A percentile compares a stretch with the other conserved stretches of the same genome.
phyloP scores from a whole-genome alignment of 2,797 vertebrate genomes.

The Melanotaenia trifasciata region DNA sequence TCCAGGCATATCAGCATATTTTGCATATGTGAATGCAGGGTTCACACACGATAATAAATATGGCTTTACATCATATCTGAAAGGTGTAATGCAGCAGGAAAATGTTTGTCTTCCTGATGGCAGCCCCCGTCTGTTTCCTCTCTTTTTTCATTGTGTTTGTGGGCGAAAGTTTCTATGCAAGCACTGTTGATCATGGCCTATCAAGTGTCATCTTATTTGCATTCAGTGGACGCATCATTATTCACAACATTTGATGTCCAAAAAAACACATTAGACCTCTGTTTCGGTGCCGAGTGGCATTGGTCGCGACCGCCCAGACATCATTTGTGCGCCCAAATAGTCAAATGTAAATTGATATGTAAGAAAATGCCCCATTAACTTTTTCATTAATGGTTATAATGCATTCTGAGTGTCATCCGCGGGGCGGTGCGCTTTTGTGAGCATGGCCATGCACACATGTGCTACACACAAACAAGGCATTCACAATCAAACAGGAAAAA shows the following conservation, averaged over 20 bases:
- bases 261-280: conserved; percentile 97
- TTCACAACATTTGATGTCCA: conserved; percentile 98
- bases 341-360: conserved; percentile 99
- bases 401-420: conserved; percentile 92
- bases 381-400: conserved; percentile 99
- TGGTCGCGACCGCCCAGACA: conserved; percentile 85
- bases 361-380: conserved; percentile 99
- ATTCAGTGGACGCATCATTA: conserved; percentile 96
- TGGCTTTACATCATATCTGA: conserved; percentile 44
- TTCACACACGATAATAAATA: conserved; percentile 44
- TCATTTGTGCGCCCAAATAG: conserved; percentile 91
- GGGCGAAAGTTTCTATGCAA: conserved; percentile 88
- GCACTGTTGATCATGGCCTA: conserved; percentile 92
- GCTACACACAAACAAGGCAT: conserved; percentile 25
- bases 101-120: conserved; percentile 45
- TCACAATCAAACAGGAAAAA: conserved; percentile 14
- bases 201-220: conserved; percentile 93
- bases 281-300: conserved; percentile 70
- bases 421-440: conserved; percentile 75
- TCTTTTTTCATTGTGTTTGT: conserved; percentile 44
- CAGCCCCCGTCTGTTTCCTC: conserved; percentile 13
- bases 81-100: conserved; percentile 31
- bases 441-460: conserved; percentile 39
- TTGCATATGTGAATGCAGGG: conserved; percentile 31
- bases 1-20: conserved; percentile 24